Percentiles rank a stretch among this genome's conserved stretches.
Conservation (phyloP, 2,888 invertebrate species). For the Cantharis nigra region DNA sequence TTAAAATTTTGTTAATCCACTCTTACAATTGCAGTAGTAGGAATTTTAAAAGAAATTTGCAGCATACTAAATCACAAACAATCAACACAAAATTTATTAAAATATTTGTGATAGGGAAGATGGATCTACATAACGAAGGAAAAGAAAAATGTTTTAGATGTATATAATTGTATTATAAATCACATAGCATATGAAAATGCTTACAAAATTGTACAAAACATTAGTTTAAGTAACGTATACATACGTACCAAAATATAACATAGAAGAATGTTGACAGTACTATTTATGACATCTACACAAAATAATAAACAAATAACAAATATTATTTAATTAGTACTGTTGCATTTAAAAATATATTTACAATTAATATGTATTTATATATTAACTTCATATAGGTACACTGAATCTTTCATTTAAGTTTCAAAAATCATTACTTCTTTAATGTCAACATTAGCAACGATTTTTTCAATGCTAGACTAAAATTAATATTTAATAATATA, state of each 20-base stretch:
- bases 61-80: not conserved
- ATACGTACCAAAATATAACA: conserved; percentile 37
- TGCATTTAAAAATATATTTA: conserved; percentile 32
- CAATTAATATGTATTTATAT: conserved; percentile 24
- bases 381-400: conserved; percentile 30
- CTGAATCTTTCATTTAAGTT: conserved; percentile 19
- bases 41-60: too few relatives aligned
- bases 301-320: conserved; percentile 30
- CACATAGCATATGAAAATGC: conserved; percentile 33
- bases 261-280: conserved; percentile 29
- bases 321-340: conserved; percentile 32
- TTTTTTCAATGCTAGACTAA: conserved; percentile 9
- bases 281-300: conserved; percentile 21
- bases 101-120: not conserved
- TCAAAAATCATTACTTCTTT: conserved; percentile 23
- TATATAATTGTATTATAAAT: conserved; percentile 27
- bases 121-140: not conserved
- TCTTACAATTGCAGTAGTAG: too few relatives aligned
- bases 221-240: conserved; percentile 33
- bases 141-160: conserved; percentile 13
- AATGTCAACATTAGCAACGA: conserved; percentile 16
- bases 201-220: conserved; percentile 40
- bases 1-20: too few relatives aligned
- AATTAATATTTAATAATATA: not conserved
- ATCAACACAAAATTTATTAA: not conserved